Evolutionary conservation across 2,113 vertebrate genomes (phyloP).

Genomic region (Grus americana): DNA sequence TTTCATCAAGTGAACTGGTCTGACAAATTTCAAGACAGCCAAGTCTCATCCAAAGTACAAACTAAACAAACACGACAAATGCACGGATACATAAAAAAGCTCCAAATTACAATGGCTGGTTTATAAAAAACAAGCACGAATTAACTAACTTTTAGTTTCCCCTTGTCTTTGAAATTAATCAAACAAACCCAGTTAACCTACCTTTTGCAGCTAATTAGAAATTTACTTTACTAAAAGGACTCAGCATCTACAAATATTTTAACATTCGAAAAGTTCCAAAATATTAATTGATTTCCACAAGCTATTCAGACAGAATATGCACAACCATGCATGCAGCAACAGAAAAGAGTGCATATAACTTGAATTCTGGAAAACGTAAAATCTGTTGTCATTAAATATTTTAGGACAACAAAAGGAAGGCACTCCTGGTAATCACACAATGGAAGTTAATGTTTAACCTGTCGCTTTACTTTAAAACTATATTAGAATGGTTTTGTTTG

Average conservation of each 20-base stretch:
- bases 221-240: neutral
- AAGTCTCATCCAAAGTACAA: neutral
- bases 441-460: neutral
- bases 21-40: neutral
- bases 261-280: neutral
- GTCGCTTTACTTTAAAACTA: neutral
- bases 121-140: neutral
- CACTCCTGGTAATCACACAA: neutral
- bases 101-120: fast-evolving
- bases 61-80: neutral
- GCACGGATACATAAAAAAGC: neutral
- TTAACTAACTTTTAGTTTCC: neutral
- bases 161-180: neutral
- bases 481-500: neutral
- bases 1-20: neutral
- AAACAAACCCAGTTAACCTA: neutral
- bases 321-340: neutral
- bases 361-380: neutral
- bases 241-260: neutral
- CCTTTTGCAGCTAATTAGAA: neutral
- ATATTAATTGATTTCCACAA: neutral
- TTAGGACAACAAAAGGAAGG: neutral
- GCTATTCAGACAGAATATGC: neutral
- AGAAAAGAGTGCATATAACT: neutral
- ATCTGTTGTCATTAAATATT: neutral